Percentiles rank a stretch among this genome's conserved stretches.
phyloP scores from a whole-genome alignment of 2,113 vertebrate species.

The Bostrychus sinensis region DNA sequence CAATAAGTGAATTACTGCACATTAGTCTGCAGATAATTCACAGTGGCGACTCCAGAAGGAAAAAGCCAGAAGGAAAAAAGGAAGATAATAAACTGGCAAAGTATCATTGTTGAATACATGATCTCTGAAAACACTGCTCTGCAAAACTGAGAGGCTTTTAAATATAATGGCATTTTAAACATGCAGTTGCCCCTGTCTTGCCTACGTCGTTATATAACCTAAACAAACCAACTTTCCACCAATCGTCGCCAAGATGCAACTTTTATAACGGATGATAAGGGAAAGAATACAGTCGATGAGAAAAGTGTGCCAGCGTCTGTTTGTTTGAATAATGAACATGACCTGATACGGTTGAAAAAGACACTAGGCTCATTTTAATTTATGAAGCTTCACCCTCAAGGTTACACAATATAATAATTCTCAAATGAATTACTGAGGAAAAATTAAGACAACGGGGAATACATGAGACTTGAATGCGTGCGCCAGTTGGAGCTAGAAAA shows the following conservation, averaged over 20 bases:
- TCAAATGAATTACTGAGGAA: slow-evolving; percentile 48
- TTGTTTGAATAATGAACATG: slow-evolving; percentile 70
- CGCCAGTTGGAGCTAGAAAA: slow-evolving; percentile 17
- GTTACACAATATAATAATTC: slow-evolving; percentile 55
- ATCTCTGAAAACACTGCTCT: slow-evolving; percentile 7
- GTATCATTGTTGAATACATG: not conserved
- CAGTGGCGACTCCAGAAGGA: too few relatives aligned
- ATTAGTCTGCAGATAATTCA: too few relatives aligned
- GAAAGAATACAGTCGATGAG: slow-evolving; percentile 46
- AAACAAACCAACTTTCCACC: slow-evolving; percentile 30
- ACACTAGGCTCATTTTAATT: slow-evolving; percentile 58
- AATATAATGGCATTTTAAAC: slow-evolving; percentile 8
- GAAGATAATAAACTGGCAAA: not conserved
- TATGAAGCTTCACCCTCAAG: slow-evolving; percentile 54
- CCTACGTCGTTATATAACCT: slow-evolving; percentile 4
- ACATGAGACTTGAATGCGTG: slow-evolving; percentile 38
- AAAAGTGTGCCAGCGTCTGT: slow-evolving; percentile 65
- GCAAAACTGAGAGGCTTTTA: slow-evolving; percentile 4
- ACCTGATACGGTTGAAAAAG: slow-evolving; percentile 62
- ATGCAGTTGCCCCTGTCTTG: slow-evolving; percentile 7
- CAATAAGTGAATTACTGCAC: too few relatives aligned
- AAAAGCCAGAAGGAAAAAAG: not conserved
- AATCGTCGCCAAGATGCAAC: slow-evolving; percentile 38
- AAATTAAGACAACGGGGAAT: slow-evolving; percentile 39
- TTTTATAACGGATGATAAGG: slow-evolving; percentile 52